Base-by-base conservation (phyloP, 2,888 invertebrate genomes). In the Calliphora vomitoria region DNA sequence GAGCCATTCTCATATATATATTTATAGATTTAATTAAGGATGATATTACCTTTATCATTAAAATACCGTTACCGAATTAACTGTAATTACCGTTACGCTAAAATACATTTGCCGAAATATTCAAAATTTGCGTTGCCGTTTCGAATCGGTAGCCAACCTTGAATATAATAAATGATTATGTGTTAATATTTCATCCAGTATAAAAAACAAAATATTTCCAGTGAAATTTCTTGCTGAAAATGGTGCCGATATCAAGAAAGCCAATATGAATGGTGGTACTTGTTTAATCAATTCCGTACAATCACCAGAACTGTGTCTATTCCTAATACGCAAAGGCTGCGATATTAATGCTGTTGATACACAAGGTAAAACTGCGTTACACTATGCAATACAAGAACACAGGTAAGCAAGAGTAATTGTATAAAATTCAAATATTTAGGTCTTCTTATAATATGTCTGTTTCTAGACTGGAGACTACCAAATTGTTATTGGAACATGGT, bases 231-330 rank as follows among this genome's bases (percentile, higher is more conserved):
- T 98, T 89, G 96, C 97, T 71, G 95, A 95, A 92, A 95, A 96
- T 92, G 97, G 97, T 87, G 97, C 97, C n/a, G 96, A 97, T 93
- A 96, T 98, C 89, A 95, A 96, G 90, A 95, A 95, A 90, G 96
- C 98, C 6, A 98, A 98, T 94, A 97, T 97, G 93, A 97, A 97
- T 94, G 98, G 98, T 83, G 98, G 98, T 85, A 98, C 98, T 1
- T 98, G 98, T 93, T 95, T 98, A 88, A 98, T 98, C 90, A 98
- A 98, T 94, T 97, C 98, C 1, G 98, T 98, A 89, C 98, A 98
- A 94, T 97, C 97, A 90, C 96, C 96, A 85, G 95, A 96, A 83
- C 95, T 98, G 71, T 98, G 98, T 93, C 95, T 96, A 85, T 97
- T 96, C 94, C 95, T 98, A 88, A 95, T 98, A 84, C 94, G 95